Evolutionary conservation across 2,797 vertebrate genomes (phyloP), one percentile per base, ranked within the genome.

Genomic region (Mormyrops attenuatus): DNA sequence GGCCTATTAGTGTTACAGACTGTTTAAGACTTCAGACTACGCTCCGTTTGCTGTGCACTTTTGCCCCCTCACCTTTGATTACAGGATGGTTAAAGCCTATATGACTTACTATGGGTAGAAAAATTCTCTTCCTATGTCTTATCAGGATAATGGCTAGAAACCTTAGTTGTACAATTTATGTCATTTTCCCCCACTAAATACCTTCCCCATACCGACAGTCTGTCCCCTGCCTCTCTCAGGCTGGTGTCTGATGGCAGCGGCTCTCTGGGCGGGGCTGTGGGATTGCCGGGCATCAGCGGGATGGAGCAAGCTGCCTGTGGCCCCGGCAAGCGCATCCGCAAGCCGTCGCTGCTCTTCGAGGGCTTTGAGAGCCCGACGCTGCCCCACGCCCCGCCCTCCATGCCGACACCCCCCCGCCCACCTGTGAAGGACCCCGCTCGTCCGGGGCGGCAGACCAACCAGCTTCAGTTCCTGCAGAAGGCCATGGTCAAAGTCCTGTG

Each of bases 361-460:
- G 98, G 97, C 91, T 99, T 99, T 13, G 98, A 99, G 94, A 97
- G 98, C 89, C 97, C 98, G 0, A 97, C 97, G 15, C 94, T 99
- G 94, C 94, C 94, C 0, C 94, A 94, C 15, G 90, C 92, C 0
- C 93, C 96, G 89, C 96, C 95, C 3, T 94, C 96, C 63, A 94
- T 95, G 0, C 93, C 93, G 5, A 93, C 95, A 0, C 92, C 93
- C 0, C 93, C 92, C 1, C 95, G 95, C 89, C 97, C 97, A 0
- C 97, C 97, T 0, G 96, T 97, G 34, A 96, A 95, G 85, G 98
- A 98, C 69, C 96, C 97, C 2, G 96, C 94, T 90, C 97, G 97
- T 0, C 96, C 94, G 0, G 96, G 97, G 44, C 95, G 97, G 47
- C 93, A 97, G 88, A 99, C 98, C 90, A 98, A 99, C 93, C 98